phyloP scores from a whole-genome alignment of 92 coral and sea anemone species.

The Umimayanthus kanabou region DNA sequence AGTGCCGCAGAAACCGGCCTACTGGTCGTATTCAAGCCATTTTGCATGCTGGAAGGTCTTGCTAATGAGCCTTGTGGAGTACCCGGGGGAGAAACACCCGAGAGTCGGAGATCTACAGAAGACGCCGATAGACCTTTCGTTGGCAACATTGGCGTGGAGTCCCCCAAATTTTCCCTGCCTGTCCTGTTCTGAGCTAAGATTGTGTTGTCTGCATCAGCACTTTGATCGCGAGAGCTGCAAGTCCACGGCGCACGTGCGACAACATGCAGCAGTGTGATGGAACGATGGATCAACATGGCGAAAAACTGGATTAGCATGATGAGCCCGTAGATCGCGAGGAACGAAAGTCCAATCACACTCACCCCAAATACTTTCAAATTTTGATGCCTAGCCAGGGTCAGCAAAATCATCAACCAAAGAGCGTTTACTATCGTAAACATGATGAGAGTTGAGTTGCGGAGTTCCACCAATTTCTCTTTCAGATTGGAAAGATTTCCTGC shows the following conservation, averaged over 20 bases:
- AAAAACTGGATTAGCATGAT: constrained; percentile 60
- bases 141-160: background rate
- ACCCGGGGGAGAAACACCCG: background rate
- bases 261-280: constrained; percentile 58
- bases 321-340: constrained; percentile 59
- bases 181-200: background rate
- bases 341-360: constrained; percentile 63
- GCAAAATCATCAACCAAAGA: constrained; percentile 64
- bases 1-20: background rate
- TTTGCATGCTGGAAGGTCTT: background rate
- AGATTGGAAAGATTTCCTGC: constrained; percentile 55
- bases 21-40: background rate
- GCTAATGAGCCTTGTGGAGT: background rate
- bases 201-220: background rate
- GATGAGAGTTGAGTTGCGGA: constrained; percentile 58
- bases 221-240: background rate
- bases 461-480: constrained; percentile 46
- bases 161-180: background rate
- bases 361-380: constrained; percentile 60
- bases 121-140: constrained; percentile 1
- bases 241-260: constrained; percentile 72
- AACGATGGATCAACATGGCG: constrained; percentile 72
- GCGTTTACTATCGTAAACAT: constrained; percentile 62
- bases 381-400: constrained; percentile 46
- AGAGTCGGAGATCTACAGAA: background rate